phyloP scores from a whole-genome alignment of 2,113 vertebrate species.

The Amblyornis subalaris region DNA sequence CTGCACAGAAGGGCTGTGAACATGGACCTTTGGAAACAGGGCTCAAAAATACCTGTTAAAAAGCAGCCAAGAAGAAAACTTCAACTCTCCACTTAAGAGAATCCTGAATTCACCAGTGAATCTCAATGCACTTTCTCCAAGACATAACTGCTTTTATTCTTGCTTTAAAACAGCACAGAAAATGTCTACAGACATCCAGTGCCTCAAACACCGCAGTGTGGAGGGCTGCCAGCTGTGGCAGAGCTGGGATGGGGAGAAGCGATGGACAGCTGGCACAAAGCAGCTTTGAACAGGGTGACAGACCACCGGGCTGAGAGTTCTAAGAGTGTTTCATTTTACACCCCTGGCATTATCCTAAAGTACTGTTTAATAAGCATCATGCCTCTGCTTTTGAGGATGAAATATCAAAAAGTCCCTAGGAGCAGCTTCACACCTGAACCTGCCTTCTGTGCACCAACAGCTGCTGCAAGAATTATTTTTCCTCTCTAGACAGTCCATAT shows the following conservation, averaged over 20 bases:
- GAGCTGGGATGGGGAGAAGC: background rate
- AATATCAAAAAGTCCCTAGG: background rate
- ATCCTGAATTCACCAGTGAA: background rate
- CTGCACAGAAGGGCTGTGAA: background rate
- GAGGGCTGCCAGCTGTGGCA: background rate
- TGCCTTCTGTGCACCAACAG: background rate
- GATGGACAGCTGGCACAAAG: background rate
- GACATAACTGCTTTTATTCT: background rate
- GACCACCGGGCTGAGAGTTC: background rate
- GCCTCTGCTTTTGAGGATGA: background rate
- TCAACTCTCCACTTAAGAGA: background rate
- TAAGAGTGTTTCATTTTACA: background rate
- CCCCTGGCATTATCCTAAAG: background rate
- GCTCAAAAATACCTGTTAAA: background rate
- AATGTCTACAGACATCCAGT: rapidly evolving
- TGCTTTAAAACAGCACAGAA: background rate
- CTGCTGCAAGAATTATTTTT: background rate
- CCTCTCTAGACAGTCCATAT: background rate
- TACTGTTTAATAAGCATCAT: background rate
- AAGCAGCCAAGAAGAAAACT: background rate
- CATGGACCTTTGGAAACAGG: background rate
- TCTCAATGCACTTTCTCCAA: background rate
- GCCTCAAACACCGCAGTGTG: rapidly evolving
- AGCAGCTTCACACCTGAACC: background rate
- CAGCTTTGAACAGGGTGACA: background rate